Evolutionary conservation across 2,797 vertebrate species (phyloP).

Genomic region (Gymnoscopelus microlampas): DNA sequence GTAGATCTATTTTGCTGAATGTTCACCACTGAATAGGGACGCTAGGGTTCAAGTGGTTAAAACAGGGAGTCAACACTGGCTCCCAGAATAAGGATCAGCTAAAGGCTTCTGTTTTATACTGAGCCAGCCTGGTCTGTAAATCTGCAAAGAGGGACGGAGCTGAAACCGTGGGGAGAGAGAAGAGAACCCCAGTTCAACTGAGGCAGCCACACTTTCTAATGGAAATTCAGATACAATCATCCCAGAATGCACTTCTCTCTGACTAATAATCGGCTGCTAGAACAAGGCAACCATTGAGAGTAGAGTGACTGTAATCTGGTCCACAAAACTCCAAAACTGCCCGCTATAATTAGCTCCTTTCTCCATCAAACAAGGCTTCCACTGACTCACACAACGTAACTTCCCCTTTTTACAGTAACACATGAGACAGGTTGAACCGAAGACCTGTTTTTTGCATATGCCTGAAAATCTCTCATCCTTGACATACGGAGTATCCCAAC

Average conservation of each 20-base stretch:
- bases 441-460: constrained; percentile 42
- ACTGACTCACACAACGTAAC: constrained; percentile 61
- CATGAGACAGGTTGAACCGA: constrained; percentile 18
- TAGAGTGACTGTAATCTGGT: constrained; percentile 81
- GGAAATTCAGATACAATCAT: constrained; percentile 84
- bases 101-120: constrained; percentile 58
- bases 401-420: constrained; percentile 51
- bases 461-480: constrained; percentile 33
- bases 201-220: constrained; percentile 81
- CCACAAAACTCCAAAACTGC: constrained; percentile 78
- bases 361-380: constrained; percentile 78
- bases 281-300: constrained; percentile 84
- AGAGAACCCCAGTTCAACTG: constrained; percentile 72
- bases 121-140: constrained; percentile 63
- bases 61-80: constrained; percentile 45
- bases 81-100: constrained; percentile 46
- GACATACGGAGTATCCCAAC: constrained; percentile 31
- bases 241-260: constrained; percentile 83
- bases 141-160: constrained; percentile 64
- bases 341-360: constrained; percentile 82
- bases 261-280: constrained; percentile 79
- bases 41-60: constrained; percentile 1
- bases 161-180: constrained; percentile 66
- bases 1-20: too few species aligned
- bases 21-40: too few species aligned